These are phyloP conservation scores for Notarius lentiginosus DNA, from an alignment of 2,113 vertebrate genomes.

Conservation along the genomic window DNA sequence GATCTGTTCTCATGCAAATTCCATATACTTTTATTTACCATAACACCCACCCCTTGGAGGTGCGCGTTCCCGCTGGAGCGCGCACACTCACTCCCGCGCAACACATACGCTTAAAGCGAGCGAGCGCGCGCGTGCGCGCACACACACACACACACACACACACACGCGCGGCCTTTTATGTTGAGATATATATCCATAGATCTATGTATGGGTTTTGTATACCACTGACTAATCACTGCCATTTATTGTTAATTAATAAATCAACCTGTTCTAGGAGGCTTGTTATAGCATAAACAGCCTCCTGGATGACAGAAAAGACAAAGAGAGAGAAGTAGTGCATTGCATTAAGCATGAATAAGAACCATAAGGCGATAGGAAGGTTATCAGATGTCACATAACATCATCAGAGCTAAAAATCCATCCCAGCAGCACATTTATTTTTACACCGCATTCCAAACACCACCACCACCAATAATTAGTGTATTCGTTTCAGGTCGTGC, in stretches of 20 bases:
- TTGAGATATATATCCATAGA: slow-evolving; percentile 20
- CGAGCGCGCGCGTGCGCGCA: slow-evolving; percentile 34
- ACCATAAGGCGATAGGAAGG: slow-evolving; percentile 13
- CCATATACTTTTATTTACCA: slow-evolving; percentile 39
- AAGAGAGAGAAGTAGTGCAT: not conserved
- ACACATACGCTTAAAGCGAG: slow-evolving; percentile 12
- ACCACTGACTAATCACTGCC: not conserved
- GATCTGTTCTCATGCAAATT: not conserved
- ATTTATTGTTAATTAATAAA: not conserved
- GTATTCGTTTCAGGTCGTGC: not conserved
- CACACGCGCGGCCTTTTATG: slow-evolving; percentile 39
- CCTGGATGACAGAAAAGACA: not conserved
- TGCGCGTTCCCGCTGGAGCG: slow-evolving; percentile 30
- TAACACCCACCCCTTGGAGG: slow-evolving; percentile 46
- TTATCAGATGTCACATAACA: slow-evolving; percentile 33
- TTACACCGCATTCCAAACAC: not conserved
- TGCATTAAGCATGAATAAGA: slow-evolving; percentile 14
- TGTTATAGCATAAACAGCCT: not conserved
- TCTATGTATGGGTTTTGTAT: not conserved
- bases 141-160: not conserved
- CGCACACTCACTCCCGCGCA: slow-evolving; percentile 44
- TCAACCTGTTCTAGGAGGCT: not conserved
- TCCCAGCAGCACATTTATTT: not conserved
- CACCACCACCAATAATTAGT: not conserved
- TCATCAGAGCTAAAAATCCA: not conserved